Percentiles rank a stretch among this genome's conserved stretches.
phyloP scores from a whole-genome alignment of 2,113 vertebrate genomes.

The Cardinalis cardinalis region DNA sequence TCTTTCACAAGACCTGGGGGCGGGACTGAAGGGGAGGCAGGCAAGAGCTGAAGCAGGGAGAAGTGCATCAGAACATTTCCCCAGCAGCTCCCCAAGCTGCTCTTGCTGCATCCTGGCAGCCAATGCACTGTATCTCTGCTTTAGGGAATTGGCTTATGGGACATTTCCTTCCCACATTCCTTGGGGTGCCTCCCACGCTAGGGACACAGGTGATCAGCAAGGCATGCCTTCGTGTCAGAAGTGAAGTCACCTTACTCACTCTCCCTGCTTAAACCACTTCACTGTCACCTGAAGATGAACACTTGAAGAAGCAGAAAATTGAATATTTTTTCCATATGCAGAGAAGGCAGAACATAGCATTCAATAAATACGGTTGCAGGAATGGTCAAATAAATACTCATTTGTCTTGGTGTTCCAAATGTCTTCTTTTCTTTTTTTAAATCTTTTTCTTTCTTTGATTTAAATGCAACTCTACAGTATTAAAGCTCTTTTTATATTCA shows the following conservation, averaged over 20 bases:
- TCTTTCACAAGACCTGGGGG: neutral
- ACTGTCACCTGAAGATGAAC: neutral
- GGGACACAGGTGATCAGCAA: neutral
- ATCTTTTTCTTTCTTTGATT: neutral
- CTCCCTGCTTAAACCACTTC: neutral
- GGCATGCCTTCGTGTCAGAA: neutral
- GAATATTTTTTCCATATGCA: neutral
- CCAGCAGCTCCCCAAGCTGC: neutral
- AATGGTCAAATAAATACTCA: neutral
- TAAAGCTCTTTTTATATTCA: neutral
- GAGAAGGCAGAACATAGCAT: neutral
- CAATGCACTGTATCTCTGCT: neutral
- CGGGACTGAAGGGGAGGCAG: neutral
- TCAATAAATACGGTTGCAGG: neutral
- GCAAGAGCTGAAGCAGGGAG: neutral
- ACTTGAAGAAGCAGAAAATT: neutral
- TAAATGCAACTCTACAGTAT: neutral
- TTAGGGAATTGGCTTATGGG: fast-evolving
- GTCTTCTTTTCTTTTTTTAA: fast-evolving
- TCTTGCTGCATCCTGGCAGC: neutral
- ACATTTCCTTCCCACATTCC: neutral
- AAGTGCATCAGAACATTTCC: neutral
- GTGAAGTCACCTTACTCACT: neutral
- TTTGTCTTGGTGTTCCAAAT: neutral
- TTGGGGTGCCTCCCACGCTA: neutral